Evolutionary conservation across 2,888 invertebrate genomes (phyloP), one percentile per base, ranked within the genome.

Genomic region (Tenthredo livida): DNA sequence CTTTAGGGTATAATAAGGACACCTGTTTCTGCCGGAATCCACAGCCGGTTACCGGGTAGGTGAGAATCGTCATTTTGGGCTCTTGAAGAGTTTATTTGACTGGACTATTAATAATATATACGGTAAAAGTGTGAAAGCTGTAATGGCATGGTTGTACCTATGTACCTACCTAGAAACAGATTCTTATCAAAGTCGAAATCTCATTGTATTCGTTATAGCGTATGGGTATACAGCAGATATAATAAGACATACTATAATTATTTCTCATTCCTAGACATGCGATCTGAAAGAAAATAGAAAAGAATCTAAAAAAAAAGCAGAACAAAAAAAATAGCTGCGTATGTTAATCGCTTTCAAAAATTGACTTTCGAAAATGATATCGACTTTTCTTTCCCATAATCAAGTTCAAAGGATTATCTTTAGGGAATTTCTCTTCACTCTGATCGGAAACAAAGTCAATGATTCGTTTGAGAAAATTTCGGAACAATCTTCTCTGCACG

Each of bases 41-140:
- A n/a, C n/a, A n/a, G n/a, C n/a, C n/a, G n/a, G n/a, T n/a, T n/a
- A n/a, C n/a, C n/a, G n/a, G n/a, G n/a, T n/a, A n/a, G n/a, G n/a
- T n/a, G n/a, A n/a, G n/a, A n/a, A n/a, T n/a, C n/a, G n/a, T n/a
- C n/a, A n/a, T n/a, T n/a, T n/a, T n/a, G n/a, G n/a, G n/a, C n/a
- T n/a, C n/a, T n/a, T n/a, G n/a, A n/a, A n/a, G n/a, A n/a, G n/a
- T n/a, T n/a, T n/a, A n/a, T n/a, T n/a, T n/a, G n/a, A n/a, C n/a
- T n/a, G n/a, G n/a, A n/a, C n/a, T n/a, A n/a, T n/a, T 67, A 54
- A 54, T 47, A 47, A 47, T 47, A 47, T 67, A 33, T 67, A 33
- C 33, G 17, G 67, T 67, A 67, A 67, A 67, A 67, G 67, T 67
- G 67, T 67, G 67, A 67, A 67, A 67, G 67, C 67, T 15, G 17